Percentiles rank a stretch among this genome's conserved stretches.
phyloP scores from a whole-genome alignment of 2,888 invertebrate species.

The Agrotis puta region DNA sequence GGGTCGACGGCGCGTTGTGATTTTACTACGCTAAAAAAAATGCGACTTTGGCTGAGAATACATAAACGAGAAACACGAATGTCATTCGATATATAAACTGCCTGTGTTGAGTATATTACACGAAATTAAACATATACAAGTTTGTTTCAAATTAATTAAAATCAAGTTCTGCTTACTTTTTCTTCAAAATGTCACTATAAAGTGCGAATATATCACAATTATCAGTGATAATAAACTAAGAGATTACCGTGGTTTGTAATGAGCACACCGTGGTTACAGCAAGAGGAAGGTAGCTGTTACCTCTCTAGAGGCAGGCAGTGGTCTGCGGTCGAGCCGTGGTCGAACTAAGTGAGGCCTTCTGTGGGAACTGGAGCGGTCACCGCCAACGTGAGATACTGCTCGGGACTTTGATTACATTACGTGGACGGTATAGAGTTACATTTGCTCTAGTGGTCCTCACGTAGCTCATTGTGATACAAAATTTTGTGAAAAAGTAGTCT shows the following conservation, averaged over 20 bases:
- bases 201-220: not conserved
- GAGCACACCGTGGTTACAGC: slow-evolving; percentile 1
- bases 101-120: no score
- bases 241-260: not conserved
- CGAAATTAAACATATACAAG: no score
- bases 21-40: no score
- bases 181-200: not conserved
- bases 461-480: not conserved
- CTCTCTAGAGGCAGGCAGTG: not conserved
- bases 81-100: no score
- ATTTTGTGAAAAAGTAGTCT: not conserved
- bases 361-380: slow-evolving; percentile 48
- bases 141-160: no score
- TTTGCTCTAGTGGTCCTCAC: not conserved
- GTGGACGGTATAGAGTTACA: not conserved
- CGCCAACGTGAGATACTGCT: slow-evolving; percentile 26
- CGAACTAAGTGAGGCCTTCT: slow-evolving; percentile 5
- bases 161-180: no score
- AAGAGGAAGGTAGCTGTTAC: not conserved
- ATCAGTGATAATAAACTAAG: slow-evolving; percentile 4
- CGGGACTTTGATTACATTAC: not conserved
- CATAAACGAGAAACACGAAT: no score
- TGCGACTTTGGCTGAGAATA: no score
- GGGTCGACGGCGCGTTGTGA: no score
- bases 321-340: slow-evolving; percentile 28